Evolutionary conservation across 2,113 vertebrate species (phyloP), one percentile per base, ranked within the genome.

Genomic region (Toxostoma redivivum): DNA sequence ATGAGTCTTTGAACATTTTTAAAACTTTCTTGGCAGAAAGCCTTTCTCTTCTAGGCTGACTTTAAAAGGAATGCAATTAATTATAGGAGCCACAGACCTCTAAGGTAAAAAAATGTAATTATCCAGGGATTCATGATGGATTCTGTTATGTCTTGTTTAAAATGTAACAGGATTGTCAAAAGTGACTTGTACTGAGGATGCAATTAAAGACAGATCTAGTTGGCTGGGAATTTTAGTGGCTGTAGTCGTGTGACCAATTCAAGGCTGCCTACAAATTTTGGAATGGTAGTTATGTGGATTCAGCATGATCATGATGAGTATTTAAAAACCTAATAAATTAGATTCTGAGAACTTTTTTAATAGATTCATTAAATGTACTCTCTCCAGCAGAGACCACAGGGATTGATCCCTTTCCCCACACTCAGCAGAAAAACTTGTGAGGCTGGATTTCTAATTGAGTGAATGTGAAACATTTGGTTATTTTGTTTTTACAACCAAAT

Each of bases 11-110:
- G 88, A 94, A 95, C 88, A 71, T 83, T 95, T 83, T 27, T 90
- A 95, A 94, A 95, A 95, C 93, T 97, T 96, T 69, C 50, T 90
- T 94, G 93, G 90, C 95, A 69, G 60, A 78, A 93, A 54, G 85
- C 92, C 92, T 61, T 58, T 79, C 64, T 92, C 64, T 96, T 74
- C 72, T 79, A 58, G 74, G n/a, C 90, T 92, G 89, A 86, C 80
- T 94, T 93, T 66, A 86, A 84, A 95, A 93, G 72, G 72, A 96
- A 92, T 74, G 73, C 51, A 71, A 67, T 96, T 95, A 96, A 92
- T 97, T 94, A 79, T 45, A 62, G 87, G 64, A 95, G 37, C 56
- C 2, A 1, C 48, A 92, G 86, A 92, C 76, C 86, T 93, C 91
- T 86, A 84, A 95, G 82, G 82, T 96, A 96, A 71, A 65, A 86